Evolutionary conservation across 2,888 invertebrate species (phyloP), one percentile per base, ranked within the genome.

Genomic region (Saturnia pavonia): DNA sequence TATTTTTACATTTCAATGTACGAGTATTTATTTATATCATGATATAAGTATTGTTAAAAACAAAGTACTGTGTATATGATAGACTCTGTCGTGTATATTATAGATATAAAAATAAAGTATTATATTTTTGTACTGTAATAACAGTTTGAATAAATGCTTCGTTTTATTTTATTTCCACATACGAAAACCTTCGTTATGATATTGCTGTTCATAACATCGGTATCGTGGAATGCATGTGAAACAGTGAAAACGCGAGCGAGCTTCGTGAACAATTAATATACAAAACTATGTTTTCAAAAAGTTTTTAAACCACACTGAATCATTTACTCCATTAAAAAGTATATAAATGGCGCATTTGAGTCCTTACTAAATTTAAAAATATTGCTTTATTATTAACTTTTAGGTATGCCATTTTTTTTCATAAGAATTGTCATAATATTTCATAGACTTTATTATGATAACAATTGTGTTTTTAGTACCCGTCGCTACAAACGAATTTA

Each of bases 151-250:
- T 27, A 60, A 60, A 60, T 27, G 27, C 6, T 60, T 12, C 57
- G 57, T 27, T 27, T 60, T 60, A 60, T 60, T 27, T 25, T 60
- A 25, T 60, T 27, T 60, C 27, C 27, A 60, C 16, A 1, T 25
- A 60, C 57, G 57, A 60, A 60, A 60, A 60, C 57, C 25, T 60
- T 60, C 14, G 57, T 60, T 60, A 60, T 60, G 57, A 60, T 60
- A 60, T 60, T 60, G n/a, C n/a, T 54, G 54, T 54, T 54, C 54
- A 22, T 54, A 48, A 48, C 48, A 48, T 19, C 22, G 27, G 57
- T 60, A 27, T 60, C 57, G 27, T 27, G 57, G 57, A 60, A 27
- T 60, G 57, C 57, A 60, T 60, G 25, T 60, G 57, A 60, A 60
- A 60, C 57, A 60, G 57, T 60, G 27, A 27, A 60, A 60, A 60